A percentile compares a stretch with the other conserved stretches of the same genome.
Evolutionary conservation across 1,140 invertebrate genomes (phyloP).

Genomic region (Tribolium castaneum): DNA sequence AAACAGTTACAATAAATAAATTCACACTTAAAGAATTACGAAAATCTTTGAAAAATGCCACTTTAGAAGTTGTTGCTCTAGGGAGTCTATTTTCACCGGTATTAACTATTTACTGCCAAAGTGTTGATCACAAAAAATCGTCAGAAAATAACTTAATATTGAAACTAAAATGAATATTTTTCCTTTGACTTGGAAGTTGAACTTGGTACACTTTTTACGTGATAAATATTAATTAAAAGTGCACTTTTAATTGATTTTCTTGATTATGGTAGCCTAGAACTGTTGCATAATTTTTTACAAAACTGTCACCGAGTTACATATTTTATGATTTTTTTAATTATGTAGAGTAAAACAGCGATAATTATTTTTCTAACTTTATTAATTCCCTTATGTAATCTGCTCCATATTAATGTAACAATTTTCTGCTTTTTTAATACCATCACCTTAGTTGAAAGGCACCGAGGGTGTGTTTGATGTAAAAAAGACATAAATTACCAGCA

Average conservation of each 20-base stretch:
- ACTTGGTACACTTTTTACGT: no score
- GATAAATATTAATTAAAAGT: not conserved
- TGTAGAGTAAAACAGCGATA: not conserved
- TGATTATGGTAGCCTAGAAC: not conserved
- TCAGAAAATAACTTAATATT: no score
- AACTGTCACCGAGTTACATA: not conserved
- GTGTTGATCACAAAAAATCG: no score
- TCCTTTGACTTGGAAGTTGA: no score
- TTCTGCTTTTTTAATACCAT: slow-evolving; percentile 4
- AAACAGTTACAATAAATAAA: no score
- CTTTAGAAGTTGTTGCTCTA: no score
- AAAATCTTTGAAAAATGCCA: no score
- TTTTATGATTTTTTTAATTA: slow-evolving; percentile 21
- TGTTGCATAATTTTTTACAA: not conserved
- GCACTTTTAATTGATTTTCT: not conserved
- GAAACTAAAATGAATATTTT: no score
- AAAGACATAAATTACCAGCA: slow-evolving; percentile 2
- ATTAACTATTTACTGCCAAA: no score
- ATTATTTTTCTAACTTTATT: not conserved
- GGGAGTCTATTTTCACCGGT: no score
- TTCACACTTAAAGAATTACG: no score
- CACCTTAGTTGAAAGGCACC: not conserved
- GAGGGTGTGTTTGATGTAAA: slow-evolving; percentile 17
- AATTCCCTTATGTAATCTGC: slow-evolving; percentile 17
- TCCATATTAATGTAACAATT: slow-evolving; percentile 20